phyloP scores from a whole-genome alignment of 2,888 invertebrate genomes.

The Ametastegia equiseti region DNA sequence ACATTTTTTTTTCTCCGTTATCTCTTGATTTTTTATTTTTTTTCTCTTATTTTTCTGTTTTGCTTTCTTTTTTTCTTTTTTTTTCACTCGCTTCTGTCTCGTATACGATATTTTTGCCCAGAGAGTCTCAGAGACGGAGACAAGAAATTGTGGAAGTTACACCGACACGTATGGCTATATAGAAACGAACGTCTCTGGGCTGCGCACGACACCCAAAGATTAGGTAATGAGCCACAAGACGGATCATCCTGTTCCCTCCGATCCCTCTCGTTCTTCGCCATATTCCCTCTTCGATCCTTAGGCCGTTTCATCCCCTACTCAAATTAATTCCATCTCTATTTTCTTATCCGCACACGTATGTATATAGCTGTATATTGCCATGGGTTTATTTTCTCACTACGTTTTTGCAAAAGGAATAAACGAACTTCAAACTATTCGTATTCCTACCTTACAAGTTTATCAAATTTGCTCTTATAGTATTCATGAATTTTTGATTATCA shows the following conservation, averaged over 20 bases:
- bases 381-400: background rate
- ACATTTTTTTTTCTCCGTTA: background rate
- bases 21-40: background rate
- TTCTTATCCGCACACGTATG: background rate
- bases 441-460: background rate
- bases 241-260: constrained; percentile 59
- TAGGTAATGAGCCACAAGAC: constrained; percentile 60
- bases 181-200: constrained; percentile 42
- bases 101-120: background rate
- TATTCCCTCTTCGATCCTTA: constrained; percentile 49
- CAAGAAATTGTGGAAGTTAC: background rate
- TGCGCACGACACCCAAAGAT: constrained; percentile 57
- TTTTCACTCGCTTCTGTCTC: background rate
- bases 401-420: constrained; percentile 31
- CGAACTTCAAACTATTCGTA: background rate
- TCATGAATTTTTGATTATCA: background rate
- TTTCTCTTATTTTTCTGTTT: background rate
- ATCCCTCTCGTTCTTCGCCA: constrained; percentile 50
- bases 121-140: background rate
- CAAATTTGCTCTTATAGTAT: background rate
- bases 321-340: constrained; percentile 17
- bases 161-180: constrained; percentile 15
- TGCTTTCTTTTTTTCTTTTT: background rate
- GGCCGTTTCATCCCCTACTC: constrained; percentile 45
- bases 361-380: background rate